Evolutionary conservation across 2,797 vertebrate species (phyloP), one percentile per base, ranked within the genome.

Genomic region (Nothura maculosa): DNA sequence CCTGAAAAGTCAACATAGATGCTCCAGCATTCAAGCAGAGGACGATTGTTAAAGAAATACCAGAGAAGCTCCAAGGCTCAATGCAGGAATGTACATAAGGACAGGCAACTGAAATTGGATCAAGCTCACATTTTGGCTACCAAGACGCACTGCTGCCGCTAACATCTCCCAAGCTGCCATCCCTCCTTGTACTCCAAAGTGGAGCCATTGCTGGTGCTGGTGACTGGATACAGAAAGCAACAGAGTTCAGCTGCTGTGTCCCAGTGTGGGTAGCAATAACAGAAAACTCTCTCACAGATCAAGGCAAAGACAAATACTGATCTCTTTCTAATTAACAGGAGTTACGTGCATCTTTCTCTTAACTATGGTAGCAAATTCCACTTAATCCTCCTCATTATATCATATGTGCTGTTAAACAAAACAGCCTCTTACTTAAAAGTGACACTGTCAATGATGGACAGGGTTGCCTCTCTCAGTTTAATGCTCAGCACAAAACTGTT

Each of bases 301-400:
- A 79, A 81, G 68, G 52, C 48, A 12, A 27, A 6, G 43, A 38
- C n/a, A 67, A 92, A 90, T 10, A 2, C 43, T 17, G 72, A 67
- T 40, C 54, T 66, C 27, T 68, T 86, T 58, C 88, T 6, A 73
- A 18, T 89, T 89, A 94, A 47, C 19, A 47, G 85, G 89, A 94
- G 74, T 69, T 63, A 62, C 0, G 5, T 42, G 87, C 86, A 43
- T 78, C 83, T 85, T 81, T 68, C 70, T 78, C 69, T 62, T 36
- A 69, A 75, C 42, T 7, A 52, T 25, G 86, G 60, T 81, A 85
- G 89, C 77, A 82, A 96, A 96, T 91, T 86, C 89, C 84, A 72
- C 67, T 85, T 74, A 84, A 94, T 86, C 81, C 79, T 47, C 72
- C 92, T 94, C 85, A 78, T 52, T 55, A 42, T 19, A 50, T 18